Base-by-base conservation (phyloP, 2,113 vertebrate species). In the Onychostoma macrolepis region DNA sequence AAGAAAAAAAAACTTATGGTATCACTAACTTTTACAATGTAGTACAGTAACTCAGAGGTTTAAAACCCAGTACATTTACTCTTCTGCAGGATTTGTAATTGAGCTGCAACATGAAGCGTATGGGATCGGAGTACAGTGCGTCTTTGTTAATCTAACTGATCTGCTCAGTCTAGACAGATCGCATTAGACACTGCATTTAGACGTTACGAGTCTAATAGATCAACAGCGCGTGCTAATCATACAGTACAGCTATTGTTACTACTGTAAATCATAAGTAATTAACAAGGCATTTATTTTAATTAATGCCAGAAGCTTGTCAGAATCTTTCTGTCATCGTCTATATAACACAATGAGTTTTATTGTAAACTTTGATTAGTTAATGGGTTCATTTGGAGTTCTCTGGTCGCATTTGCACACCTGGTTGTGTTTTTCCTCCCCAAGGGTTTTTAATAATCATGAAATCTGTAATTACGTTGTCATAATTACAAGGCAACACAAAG, bases 121-220 rank as follows among this genome's bases (percentile, higher is more conserved):
- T 6, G 58, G 26, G 79, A 41, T 28, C 15, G 12, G 36, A 63
- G 26, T 26, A 78, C 76, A 78, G 45, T 53, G 26, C 28, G 15
- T 3, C 24, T 80, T 61, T 80, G 53, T 80, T 63, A 81, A 81
- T 81, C 79, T 61, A 6, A 30, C 19, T 11, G 80, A 65, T 26
- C 80, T 65, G 48, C 48, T 2, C 33, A 41, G 78, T 80, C 53
- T 65, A 82, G 80, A 83, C 63, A 65, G 41, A 50, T 83, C 77
- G 24, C 77, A 38, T 82, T 69, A 48, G n/a, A 83, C 17, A 30
- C 80, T 48, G 12, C 6, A 30, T 45, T 67, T 67, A 82, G 61
- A 67, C 19, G 4, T 19, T 13, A 77, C 58, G 3, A 19, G 2
- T 17, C 38, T 61, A 38, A 58, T 26, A 58, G 33, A n/a, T 53